phyloP scores from a whole-genome alignment of 2,888 invertebrate species.

The Drosophila silvestris region DNA sequence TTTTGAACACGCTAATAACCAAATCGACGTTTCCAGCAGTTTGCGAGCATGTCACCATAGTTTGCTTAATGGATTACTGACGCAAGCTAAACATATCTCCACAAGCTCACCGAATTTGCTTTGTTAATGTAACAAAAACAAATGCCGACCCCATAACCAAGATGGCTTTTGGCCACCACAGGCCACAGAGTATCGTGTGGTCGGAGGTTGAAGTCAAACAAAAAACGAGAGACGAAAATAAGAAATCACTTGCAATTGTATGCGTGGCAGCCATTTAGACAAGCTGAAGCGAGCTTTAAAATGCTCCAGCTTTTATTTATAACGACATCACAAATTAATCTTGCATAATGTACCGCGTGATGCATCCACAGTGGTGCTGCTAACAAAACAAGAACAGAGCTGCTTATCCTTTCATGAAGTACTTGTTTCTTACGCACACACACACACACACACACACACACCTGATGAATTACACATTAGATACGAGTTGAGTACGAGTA shows the following conservation, averaged over 20 bases:
- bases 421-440: constrained; percentile 47
- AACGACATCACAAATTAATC: constrained; percentile 78
- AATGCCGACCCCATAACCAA: no score
- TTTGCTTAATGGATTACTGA: neutral
- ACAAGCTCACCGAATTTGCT: neutral
- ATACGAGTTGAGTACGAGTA: neutral
- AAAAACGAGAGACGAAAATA: constrained; percentile 5
- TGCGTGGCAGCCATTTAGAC: constrained; percentile 39
- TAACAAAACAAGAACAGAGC: constrained; percentile 40
- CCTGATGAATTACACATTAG: constrained; percentile 44
- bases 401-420: constrained; percentile 77
- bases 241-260: constrained; percentile 26
- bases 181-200: neutral
- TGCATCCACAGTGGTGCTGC: constrained; percentile 29
- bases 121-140: neutral
- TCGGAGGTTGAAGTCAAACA: neutral
- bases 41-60: neutral
- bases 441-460: constrained; percentile 21
- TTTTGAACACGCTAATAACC: neutral
- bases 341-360: constrained; percentile 72
- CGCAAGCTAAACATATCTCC: neutral
- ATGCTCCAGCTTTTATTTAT: constrained; percentile 75
- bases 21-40: neutral
- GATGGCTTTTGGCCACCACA: neutral
- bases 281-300: constrained; percentile 63